A percentile compares a stretch with the other conserved stretches of the same genome.
These are phyloP conservation scores for Chauna torquata DNA, from an alignment of 2,113 vertebrate species.

Conservation along the genomic window DNA sequence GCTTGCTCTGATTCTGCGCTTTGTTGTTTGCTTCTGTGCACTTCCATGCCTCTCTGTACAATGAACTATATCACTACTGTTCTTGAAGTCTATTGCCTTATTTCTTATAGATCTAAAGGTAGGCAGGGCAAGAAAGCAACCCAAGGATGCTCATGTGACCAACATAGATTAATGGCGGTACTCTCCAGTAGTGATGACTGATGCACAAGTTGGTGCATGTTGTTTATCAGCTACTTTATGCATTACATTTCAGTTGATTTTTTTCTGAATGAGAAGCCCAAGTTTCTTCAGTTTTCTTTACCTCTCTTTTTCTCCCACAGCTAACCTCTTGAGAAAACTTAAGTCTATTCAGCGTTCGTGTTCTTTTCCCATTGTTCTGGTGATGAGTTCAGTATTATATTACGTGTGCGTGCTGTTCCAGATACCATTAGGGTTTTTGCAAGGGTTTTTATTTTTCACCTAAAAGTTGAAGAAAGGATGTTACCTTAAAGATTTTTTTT, in stretches of 20 bases:
- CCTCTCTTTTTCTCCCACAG: background rate
- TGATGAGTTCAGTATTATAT: background rate
- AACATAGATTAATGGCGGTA: background rate
- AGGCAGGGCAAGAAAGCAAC: background rate
- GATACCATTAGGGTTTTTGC: background rate
- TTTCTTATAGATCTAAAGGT: background rate
- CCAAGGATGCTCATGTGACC: background rate
- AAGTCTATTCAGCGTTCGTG: background rate
- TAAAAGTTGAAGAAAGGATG: background rate
- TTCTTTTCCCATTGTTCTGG: background rate
- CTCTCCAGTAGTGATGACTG: background rate
- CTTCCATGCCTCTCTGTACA: background rate
- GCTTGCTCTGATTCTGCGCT: background rate
- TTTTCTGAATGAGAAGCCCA: background rate
- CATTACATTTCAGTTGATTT: background rate
- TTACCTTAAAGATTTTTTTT: background rate
- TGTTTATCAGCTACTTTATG: background rate
- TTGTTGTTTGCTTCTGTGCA: background rate
- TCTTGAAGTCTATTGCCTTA: background rate
- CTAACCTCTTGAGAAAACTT: background rate
- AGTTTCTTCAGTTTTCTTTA: background rate
- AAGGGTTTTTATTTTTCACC: background rate
- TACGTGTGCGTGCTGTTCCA: background rate
- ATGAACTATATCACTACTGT: background rate
- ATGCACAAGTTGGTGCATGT: background rate